These are phyloP conservation scores for Atopsyche davidsoni DNA, from an alignment of 1,140 invertebrate species.

Conservation along the genomic window DNA sequence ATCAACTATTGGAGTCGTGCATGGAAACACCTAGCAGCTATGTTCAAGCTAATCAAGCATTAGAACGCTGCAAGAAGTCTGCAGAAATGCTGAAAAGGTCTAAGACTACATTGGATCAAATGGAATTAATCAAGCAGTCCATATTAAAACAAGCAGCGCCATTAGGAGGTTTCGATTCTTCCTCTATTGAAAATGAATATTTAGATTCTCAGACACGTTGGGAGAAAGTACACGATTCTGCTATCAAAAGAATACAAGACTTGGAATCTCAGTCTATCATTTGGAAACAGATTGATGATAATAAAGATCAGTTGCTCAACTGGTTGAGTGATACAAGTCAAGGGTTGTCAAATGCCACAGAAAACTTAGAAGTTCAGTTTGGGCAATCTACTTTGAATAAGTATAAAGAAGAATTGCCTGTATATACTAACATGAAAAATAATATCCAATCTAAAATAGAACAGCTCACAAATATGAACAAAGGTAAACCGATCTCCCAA, in stretches of 20 bases:
- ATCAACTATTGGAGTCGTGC: slow-evolving; percentile 52
- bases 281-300: slow-evolving; percentile 86
- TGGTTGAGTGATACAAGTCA: slow-evolving; percentile 81
- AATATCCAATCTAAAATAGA: slow-evolving; percentile 72
- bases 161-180: slow-evolving; percentile 65
- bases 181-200: slow-evolving; percentile 58
- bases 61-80: slow-evolving; percentile 70
- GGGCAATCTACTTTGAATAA: slow-evolving; percentile 70
- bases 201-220: slow-evolving; percentile 61
- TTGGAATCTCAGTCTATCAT: slow-evolving; percentile 83
- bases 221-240: slow-evolving; percentile 64
- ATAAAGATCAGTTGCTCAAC: slow-evolving; percentile 71
- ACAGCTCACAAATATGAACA: slow-evolving; percentile 74
- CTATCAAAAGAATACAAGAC: slow-evolving; percentile 65
- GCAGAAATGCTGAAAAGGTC: slow-evolving; percentile 67
- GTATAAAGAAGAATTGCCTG: slow-evolving; percentile 80
- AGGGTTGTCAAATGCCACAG: slow-evolving; percentile 64
- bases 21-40: slow-evolving; percentile 60
- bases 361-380: slow-evolving; percentile 73
- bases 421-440: slow-evolving; percentile 66
- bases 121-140: slow-evolving; percentile 65
- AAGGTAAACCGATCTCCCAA: slow-evolving; percentile 61
- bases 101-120: slow-evolving; percentile 67
- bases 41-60: slow-evolving; percentile 53
- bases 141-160: slow-evolving; percentile 67